These are phyloP conservation scores for Heliconius congener DNA, from an alignment of 1,140 invertebrate species.

Conservation along the genomic window DNA sequence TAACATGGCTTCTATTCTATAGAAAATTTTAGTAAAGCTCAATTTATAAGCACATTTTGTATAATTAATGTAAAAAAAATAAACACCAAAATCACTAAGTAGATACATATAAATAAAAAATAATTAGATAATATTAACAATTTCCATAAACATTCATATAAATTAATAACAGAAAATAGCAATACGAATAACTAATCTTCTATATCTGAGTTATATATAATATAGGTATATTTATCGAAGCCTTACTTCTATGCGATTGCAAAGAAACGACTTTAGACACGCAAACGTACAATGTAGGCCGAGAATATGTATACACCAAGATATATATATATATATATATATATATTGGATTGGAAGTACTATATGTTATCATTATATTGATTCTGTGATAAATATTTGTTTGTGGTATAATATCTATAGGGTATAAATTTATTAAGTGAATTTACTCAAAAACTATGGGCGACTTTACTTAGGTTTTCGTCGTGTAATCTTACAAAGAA, in stretches of 20 bases:
- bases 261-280: slow-evolving; percentile 77
- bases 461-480: no score
- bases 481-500: no score
- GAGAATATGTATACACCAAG: slow-evolving; percentile 41
- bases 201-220: slow-evolving; percentile 61
- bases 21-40: no score
- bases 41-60: no score
- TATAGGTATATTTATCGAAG: slow-evolving; percentile 73
- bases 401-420: background rate
- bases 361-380: slow-evolving; percentile 32
- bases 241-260: slow-evolving; percentile 69
- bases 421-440: no score
- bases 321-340: background rate
- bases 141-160: background rate
- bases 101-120: no score
- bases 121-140: background rate
- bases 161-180: slow-evolving; percentile 43
- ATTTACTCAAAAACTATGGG: no score
- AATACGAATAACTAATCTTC: slow-evolving; percentile 60
- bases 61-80: no score
- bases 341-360: background rate
- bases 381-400: slow-evolving; percentile 35
- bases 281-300: slow-evolving; percentile 62
- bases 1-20: no score
- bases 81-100: no score